Evolutionary conservation across 2,888 invertebrate genomes (phyloP).

Genomic region (Sphecodes monilicornis): DNA sequence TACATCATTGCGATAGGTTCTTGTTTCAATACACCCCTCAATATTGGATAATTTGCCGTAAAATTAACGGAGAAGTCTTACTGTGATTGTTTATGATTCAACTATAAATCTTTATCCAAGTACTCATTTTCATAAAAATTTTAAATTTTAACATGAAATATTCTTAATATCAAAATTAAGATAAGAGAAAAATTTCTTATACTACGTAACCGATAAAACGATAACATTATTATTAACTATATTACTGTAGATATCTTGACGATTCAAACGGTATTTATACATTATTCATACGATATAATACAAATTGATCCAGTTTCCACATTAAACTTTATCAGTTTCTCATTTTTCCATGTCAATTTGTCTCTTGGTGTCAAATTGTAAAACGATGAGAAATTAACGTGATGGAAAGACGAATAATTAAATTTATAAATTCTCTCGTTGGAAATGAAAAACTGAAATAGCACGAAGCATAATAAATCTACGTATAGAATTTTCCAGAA

Average conservation of each 20-base stretch:
- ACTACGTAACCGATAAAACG: too few relatives aligned
- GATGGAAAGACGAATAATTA: neutral
- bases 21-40: neutral
- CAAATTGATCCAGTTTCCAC: neutral
- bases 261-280: neutral
- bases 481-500: too few relatives aligned
- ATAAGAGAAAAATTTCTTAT: too few relatives aligned
- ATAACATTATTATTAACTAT: too few relatives aligned
- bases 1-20: neutral
- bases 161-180: neutral
- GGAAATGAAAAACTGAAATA: neutral
- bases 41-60: neutral
- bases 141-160: neutral
- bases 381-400: neutral
- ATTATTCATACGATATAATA: neutral
- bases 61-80: neutral
- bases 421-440: neutral
- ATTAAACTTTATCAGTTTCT: neutral
- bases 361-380: neutral
- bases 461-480: neutral
- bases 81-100: neutral
- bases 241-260: too few relatives aligned
- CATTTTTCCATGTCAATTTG: neutral
- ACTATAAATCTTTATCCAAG: neutral
- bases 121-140: neutral